Evolutionary conservation across 2,113 vertebrate genomes (phyloP), one percentile per base, ranked within the genome.

Genomic region (Neomonachus schauinslandi): DNA sequence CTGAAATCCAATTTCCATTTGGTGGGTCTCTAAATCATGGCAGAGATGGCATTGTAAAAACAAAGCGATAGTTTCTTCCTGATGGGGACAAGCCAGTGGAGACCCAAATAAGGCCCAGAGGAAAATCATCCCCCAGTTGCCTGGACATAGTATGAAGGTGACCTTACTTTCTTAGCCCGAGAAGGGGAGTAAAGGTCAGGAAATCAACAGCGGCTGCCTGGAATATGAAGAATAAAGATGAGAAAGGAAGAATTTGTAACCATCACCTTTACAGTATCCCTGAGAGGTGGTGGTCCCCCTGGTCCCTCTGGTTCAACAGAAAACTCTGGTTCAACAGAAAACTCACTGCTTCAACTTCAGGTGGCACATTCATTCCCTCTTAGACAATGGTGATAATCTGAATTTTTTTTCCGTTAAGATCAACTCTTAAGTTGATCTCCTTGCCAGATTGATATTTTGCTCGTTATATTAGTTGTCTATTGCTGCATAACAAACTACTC

Each of bases 1-100:
- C 92, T 96, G 94, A 85, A 84, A 79, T 91, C 53, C 71, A 83
- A 26, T 96, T 95, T 88, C 65, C 11, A 63, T 53, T 91, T 92
- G 87, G 49, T 89, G 55, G 51, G 26, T 93, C 85, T 94, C 57
- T 94, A 65, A 76, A 69, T 85, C 59, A 72, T 16, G 61, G 61
- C 39, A 95, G 88, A 79, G 65, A 89, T 12, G n/a, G 42, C 15
- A 79, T 21, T 74, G 42, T n/a, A 79, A 87, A 97, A 91, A 59
- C 61, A 94, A 95, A 94, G 46, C 57, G 55, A 63, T 46, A 18
- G 22, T 36, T 96, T 94, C 46, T 96, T 67, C 88, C 33, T 85
- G 92, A 53, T 77, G 22, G 15, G 22, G 59, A 18, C 31, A 83
- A 91, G 33, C 46, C 90, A 94, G 7, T 71, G 22, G 33, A 36